Evolutionary conservation across 2,113 vertebrate species (phyloP).

Genomic region (Ictalurus punctatus): DNA sequence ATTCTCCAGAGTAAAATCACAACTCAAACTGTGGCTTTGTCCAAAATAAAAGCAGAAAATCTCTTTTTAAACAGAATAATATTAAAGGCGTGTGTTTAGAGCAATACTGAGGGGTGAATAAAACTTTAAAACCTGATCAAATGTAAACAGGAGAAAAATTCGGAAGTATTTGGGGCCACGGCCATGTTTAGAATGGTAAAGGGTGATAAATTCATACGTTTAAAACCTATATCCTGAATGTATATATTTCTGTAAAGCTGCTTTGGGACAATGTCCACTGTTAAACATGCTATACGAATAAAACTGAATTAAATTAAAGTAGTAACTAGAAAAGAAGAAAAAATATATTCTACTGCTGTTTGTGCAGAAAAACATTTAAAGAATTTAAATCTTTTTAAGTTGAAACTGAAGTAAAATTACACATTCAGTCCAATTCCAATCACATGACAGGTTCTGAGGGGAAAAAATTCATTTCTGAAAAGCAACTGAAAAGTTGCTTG

Average conservation of each 20-base stretch:
- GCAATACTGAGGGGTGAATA: background rate
- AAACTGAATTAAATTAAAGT: too few species aligned
- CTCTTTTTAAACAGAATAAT: background rate
- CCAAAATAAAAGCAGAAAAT: background rate
- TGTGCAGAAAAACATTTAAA: background rate
- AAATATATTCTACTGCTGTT: background rate
- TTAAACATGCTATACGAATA: too few species aligned
- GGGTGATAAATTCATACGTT: too few species aligned
- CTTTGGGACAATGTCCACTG: too few species aligned
- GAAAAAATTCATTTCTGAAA: too few species aligned
- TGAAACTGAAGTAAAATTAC: background rate
- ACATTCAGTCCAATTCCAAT: background rate
- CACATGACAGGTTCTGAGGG: too few species aligned
- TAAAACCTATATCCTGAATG: too few species aligned
- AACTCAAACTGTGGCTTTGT: background rate
- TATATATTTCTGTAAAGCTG: too few species aligned
- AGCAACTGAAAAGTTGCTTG: too few species aligned
- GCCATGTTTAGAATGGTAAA: background rate
- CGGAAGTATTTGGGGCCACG: background rate
- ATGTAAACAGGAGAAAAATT: background rate
- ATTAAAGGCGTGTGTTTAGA: background rate
- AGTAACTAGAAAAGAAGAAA: background rate
- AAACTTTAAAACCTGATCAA: background rate
- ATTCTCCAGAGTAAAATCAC: background rate
- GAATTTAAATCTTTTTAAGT: background rate